Conservation (phyloP, 2,113 vertebrate species). For the Anser brachyrhynchus region DNA sequence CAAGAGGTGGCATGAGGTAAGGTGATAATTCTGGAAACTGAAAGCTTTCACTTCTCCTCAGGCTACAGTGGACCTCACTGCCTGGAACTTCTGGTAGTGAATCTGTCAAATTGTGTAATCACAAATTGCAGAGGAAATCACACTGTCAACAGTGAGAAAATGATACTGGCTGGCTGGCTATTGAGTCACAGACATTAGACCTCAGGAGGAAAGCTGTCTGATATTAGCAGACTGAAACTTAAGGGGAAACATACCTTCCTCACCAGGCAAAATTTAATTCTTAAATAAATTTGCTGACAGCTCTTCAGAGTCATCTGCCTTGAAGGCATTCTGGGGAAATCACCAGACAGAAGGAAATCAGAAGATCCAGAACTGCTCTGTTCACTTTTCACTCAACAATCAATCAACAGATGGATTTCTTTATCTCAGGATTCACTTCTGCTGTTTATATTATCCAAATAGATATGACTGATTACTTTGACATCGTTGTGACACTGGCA, state of each 20-base stretch:
- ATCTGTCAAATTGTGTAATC: neutral
- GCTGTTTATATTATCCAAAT: neutral
- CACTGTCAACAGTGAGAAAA: neutral
- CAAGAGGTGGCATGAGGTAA: neutral
- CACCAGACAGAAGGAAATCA: neutral
- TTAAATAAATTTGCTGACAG: neutral
- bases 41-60: neutral
- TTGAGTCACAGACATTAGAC: neutral
- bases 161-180: neutral
- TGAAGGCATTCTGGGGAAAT: neutral
- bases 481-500: neutral
- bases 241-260: neutral
- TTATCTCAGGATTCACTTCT: neutral
- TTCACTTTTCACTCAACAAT: neutral
- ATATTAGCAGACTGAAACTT: neutral
- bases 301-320: neutral
- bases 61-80: neutral
- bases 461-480: neutral
- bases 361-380: neutral
- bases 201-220: neutral
- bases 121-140: neutral
- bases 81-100: neutral
- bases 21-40: neutral
- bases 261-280: neutral
- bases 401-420: neutral